A percentile compares a stretch with the other conserved stretches of the same genome.
Evolutionary conservation across 92 coral and sea anemone genomes (phyloP).

Genomic region (Porites cylindrica): DNA sequence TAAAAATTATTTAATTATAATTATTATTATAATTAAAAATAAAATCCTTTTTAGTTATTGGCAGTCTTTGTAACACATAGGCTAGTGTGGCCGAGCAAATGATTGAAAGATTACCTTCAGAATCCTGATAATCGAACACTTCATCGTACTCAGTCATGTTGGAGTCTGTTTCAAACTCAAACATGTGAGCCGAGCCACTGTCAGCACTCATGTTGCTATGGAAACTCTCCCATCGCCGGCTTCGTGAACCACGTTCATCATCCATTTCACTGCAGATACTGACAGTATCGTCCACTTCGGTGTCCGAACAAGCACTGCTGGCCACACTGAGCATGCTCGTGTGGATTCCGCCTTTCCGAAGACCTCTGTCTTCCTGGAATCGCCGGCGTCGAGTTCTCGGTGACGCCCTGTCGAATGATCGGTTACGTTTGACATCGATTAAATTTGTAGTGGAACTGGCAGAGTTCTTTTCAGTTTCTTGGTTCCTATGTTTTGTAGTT

Average conservation of each 20-base stretch:
- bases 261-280: conserved; percentile 66
- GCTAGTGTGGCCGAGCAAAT: too few species aligned
- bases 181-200: conserved; percentile 96
- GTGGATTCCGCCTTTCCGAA: conserved; percentile 64
- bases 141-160: conserved; percentile 72
- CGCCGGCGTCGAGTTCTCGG: conserved; percentile 36
- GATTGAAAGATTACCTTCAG: conserved; percentile 31
- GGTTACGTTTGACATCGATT: conserved; percentile 1
- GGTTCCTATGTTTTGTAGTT: neutral
- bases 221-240: conserved; percentile 94
- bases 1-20: too few species aligned
- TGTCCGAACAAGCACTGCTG: conserved; percentile 80
- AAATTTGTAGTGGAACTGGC: neutral
- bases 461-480: neutral
- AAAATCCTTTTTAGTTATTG: too few species aligned
- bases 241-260: conserved; percentile 52
- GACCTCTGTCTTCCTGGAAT: conserved; percentile 33
- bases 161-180: conserved; percentile 86
- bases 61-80: too few species aligned
- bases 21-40: too few species aligned
- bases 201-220: conserved; percentile 96
- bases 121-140: conserved; percentile 60
- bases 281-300: conserved; percentile 71
- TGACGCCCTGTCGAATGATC: conserved; percentile 1
- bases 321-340: conserved; percentile 86